Evolutionary conservation across 2,113 vertebrate species (phyloP).

Genomic region (Pituophis catenifer): DNA sequence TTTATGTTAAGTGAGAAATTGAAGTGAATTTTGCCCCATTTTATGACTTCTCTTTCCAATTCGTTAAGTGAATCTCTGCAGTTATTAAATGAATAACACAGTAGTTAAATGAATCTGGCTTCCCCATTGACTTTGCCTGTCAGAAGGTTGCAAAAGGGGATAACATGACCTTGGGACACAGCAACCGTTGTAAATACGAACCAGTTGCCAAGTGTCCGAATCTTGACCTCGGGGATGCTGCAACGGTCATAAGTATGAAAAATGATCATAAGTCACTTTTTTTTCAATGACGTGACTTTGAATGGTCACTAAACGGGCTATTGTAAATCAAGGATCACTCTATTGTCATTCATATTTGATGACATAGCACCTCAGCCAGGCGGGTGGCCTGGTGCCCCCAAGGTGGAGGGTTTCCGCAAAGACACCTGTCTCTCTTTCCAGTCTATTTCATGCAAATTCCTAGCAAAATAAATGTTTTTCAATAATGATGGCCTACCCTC

Average conservation of each 20-base stretch:
- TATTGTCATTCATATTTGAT: background rate
- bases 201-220: background rate
- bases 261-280: background rate
- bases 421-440: background rate
- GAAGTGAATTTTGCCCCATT: background rate
- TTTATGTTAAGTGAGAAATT: background rate
- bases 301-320: background rate
- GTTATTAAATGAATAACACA: background rate
- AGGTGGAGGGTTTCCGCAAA: background rate
- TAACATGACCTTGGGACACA: background rate
- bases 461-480: background rate
- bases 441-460: background rate
- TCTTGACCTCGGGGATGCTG: background rate
- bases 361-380: background rate
- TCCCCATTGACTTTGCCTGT: background rate
- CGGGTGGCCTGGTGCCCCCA: background rate
- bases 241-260: background rate
- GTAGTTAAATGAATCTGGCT: background rate
- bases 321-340: background rate
- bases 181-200: accelerated
- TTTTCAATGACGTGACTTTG: background rate
- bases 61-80: background rate
- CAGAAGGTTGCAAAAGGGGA: background rate
- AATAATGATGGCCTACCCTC: background rate
- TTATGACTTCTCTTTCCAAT: background rate